These are phyloP conservation scores for Varanus komodoensis DNA, from an alignment of 2,113 vertebrate genomes.

Conservation along the genomic window DNA sequence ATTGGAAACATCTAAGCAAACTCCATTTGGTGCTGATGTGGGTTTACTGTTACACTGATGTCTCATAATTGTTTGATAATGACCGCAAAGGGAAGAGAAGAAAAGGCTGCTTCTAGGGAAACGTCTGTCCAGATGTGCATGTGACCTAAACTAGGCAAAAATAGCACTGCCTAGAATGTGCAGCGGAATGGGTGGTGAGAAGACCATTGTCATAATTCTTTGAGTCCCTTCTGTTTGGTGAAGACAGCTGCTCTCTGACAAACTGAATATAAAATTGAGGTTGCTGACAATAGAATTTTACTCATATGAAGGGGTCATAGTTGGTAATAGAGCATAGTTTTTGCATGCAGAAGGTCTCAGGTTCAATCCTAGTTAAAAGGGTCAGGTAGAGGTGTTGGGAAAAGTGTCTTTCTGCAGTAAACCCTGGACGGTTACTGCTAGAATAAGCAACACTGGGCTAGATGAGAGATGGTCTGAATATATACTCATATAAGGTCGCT, in stretches of 20 bases:
- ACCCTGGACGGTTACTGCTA: neutral
- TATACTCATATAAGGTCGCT: neutral
- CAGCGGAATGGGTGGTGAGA: neutral
- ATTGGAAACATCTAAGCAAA: neutral
- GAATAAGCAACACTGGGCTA: neutral
- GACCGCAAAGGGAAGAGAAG: neutral
- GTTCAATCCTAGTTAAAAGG: neutral
- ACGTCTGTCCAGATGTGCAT: neutral
- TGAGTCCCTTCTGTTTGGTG: neutral
- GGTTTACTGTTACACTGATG: neutral
- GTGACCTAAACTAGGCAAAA: neutral
- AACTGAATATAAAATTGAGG: neutral
- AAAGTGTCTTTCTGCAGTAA: neutral
- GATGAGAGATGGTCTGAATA: neutral
- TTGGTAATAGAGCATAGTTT: neutral
- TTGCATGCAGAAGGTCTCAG: too few species aligned
- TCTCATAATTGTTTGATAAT: neutral
- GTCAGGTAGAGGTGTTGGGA: neutral
- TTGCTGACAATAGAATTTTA: neutral
- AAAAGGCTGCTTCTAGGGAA: neutral
- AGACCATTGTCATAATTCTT: too few species aligned
- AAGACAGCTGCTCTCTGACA: neutral
- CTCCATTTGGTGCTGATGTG: neutral
- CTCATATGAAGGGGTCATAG: neutral
- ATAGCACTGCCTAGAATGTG: neutral